Percentiles rank a stretch among this genome's conserved stretches.
These are phyloP conservation scores for Petromus typicus DNA, from an alignment of 2,113 vertebrate species.

Conservation along the genomic window DNA sequence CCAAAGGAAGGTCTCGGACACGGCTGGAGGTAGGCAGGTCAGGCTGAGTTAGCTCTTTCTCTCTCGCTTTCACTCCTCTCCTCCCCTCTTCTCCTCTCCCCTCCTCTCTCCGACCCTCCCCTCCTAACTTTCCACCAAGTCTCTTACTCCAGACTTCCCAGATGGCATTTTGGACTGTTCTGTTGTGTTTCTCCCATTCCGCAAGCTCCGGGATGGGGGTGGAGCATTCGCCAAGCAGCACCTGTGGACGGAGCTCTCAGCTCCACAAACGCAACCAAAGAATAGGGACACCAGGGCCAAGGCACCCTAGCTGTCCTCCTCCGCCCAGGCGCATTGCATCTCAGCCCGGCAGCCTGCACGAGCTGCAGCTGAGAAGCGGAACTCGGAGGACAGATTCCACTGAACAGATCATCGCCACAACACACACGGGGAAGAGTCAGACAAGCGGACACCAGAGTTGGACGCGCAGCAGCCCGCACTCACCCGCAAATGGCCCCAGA, in stretches of 20 bases:
- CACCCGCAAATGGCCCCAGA: background rate
- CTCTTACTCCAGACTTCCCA: background rate
- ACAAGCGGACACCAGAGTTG: background rate
- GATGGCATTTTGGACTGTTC: too few species aligned
- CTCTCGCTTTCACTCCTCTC: background rate
- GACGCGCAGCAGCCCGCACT: background rate
- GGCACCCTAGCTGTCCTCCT: background rate
- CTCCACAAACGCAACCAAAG: too few species aligned
- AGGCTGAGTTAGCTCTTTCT: background rate
- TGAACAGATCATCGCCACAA: background rate
- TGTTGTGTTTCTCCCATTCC: background rate
- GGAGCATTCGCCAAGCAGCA: background rate
- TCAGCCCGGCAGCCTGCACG: too few species aligned
- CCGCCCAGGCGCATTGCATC: fast-evolving
- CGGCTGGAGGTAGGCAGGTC: background rate
- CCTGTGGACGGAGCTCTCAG: background rate
- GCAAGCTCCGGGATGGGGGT: too few species aligned
- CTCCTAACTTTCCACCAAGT: background rate
- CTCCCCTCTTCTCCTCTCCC: too few species aligned
- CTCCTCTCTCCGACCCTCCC: too few species aligned
- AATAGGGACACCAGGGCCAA: background rate
- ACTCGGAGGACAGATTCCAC: background rate
- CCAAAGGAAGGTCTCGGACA: background rate
- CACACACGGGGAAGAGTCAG: background rate
- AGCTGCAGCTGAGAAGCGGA: too few species aligned